Evolutionary conservation across 2,888 invertebrate species (phyloP), one percentile per base, ranked within the genome.

Genomic region (Cephus rjabovi): DNA sequence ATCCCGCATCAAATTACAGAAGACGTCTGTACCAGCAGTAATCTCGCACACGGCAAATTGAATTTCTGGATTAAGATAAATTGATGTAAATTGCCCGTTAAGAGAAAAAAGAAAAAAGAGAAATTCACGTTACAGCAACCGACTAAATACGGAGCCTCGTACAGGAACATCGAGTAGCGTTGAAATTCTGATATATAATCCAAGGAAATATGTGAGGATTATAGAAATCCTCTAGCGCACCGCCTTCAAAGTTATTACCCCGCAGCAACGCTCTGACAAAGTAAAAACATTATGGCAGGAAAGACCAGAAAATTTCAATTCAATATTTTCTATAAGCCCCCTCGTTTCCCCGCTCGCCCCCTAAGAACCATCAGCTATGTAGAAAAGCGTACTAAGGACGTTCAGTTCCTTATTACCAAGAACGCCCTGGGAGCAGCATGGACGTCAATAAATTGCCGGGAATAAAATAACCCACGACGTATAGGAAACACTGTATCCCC

Each of bases 151-250:
- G 23, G 0, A 56, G 56, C 23, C 56, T 23, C 23, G 56, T 56
- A 23, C 56, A 56, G 56, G 2, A 23, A 56, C 56, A 33, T 71
- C 30, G 71, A 34, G 71, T 34, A 71, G 30, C 6, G 31, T 71
- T 34, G 3, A 71, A 76, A 30, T 69, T 33, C 12, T 31, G 30
- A 77, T 12, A 40, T 56, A 34, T 34, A 11, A 15, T 56, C 30
- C 33, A n/a, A 40, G 73, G 34, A 76, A 69, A 76, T 40, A 89
- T 91, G 92, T 69, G 73, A 23, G 74, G 69, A 78, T 75, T 76
- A 78, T 75, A 69, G 73, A 69, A 76, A 76, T 56, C 56, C 69
- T 79, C 74, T 37, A 15, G 37, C 74, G 69, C 31, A 74, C 12
- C 74, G 30, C 69, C 74, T 77, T 37, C 69, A 74, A 56, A 9